These are phyloP conservation scores for Bovichtus diacanthus DNA, from an alignment of 2,797 vertebrate genomes.

Conservation along the genomic window DNA sequence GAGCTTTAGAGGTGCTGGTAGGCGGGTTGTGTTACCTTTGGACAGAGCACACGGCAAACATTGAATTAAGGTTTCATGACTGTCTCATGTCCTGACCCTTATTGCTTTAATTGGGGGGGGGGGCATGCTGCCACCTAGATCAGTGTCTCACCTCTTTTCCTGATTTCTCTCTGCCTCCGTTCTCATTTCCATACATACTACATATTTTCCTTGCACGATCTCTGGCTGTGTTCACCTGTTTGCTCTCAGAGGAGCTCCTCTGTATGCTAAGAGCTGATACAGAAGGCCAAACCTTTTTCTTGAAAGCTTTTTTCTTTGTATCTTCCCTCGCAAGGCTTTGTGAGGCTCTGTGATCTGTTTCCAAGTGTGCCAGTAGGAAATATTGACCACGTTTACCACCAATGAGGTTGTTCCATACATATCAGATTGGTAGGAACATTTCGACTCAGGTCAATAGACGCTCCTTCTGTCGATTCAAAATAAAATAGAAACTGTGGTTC, in stretches of 20 bases:
- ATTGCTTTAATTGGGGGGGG: slow-evolving; percentile 21
- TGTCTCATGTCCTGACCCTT: background rate
- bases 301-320: background rate
- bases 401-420: background rate
- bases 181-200: slow-evolving; percentile 35
- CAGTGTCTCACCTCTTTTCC: slow-evolving; percentile 2
- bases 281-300: background rate
- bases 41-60: background rate
- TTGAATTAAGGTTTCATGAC: slow-evolving; percentile 26
- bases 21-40: background rate
- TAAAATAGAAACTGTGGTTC: slow-evolving; percentile 50
- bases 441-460: slow-evolving; percentile 52
- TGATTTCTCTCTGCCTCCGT: slow-evolving; percentile 5
- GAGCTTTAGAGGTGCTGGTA: background rate
- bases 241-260: slow-evolving; percentile 22
- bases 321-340: background rate
- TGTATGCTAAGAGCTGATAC: slow-evolving; percentile 16
- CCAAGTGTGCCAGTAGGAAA: slow-evolving; percentile 6
- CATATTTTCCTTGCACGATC: slow-evolving; percentile 15
- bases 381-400: slow-evolving; percentile 30
- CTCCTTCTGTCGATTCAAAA: slow-evolving; percentile 27
- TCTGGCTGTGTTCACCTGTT: slow-evolving; percentile 29
- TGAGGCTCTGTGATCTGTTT: slow-evolving; percentile 7
- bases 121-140: slow-evolving; percentile 24
- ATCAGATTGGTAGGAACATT: slow-evolving; percentile 53